These are phyloP conservation scores for Thomomys bottae DNA, from an alignment of 2,113 vertebrate genomes.

Conservation along the genomic window DNA sequence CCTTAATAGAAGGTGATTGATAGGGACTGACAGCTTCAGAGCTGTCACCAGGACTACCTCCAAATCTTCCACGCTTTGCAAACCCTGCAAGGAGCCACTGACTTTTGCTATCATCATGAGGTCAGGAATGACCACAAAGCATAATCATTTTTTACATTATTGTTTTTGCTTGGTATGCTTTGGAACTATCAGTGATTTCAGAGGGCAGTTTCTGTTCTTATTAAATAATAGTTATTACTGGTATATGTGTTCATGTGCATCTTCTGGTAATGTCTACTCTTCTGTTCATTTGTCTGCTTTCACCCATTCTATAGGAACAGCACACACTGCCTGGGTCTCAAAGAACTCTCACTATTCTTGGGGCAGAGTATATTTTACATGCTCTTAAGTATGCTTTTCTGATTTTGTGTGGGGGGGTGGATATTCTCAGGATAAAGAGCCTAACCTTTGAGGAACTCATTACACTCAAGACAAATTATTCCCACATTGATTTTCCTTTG, in stretches of 20 bases:
- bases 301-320: neutral
- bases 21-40: conserved; percentile 61
- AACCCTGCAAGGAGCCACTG: neutral
- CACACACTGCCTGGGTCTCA: neutral
- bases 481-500: neutral
- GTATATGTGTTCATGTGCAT: neutral
- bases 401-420: neutral
- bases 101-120: conserved; percentile 31
- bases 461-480: neutral
- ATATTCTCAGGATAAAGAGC: neutral
- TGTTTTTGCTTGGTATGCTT: conserved; percentile 56
- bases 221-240: conserved; percentile 5
- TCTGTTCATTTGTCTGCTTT: neutral
- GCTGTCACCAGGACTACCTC: neutral
- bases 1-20: conserved; percentile 74
- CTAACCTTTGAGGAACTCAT: neutral
- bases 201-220: conserved; percentile 13
- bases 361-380: neutral
- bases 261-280: neutral
- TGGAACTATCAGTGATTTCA: conserved; percentile 56
- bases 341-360: neutral
- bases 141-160: conserved; percentile 54
- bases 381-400: neutral
- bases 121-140: conserved; percentile 63
- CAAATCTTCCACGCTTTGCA: neutral